phyloP scores from a whole-genome alignment of 2,888 invertebrate species.

The Nemotelus pantherinus region DNA sequence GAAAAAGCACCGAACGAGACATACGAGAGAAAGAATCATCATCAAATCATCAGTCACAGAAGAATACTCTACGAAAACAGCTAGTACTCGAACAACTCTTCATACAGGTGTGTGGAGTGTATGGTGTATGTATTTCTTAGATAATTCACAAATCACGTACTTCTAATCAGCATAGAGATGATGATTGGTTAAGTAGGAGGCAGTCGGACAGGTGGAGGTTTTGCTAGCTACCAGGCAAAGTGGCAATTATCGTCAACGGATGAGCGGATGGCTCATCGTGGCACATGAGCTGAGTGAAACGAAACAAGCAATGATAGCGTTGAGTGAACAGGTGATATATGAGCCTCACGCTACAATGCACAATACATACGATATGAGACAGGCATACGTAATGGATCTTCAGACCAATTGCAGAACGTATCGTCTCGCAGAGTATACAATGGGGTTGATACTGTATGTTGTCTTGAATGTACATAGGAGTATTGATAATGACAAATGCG shows the following conservation, averaged over 20 bases:
- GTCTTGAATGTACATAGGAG: no score
- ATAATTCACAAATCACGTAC: slow-evolving; percentile 42
- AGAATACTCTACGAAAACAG: background rate
- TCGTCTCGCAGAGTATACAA: no score
- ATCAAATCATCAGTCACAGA: background rate
- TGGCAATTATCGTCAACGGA: slow-evolving; percentile 39
- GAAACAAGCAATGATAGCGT: background rate
- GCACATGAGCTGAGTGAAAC: background rate
- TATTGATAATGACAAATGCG: no score
- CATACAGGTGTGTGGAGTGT: background rate
- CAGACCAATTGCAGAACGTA: slow-evolving; percentile 37
- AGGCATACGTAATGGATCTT: slow-evolving; percentile 4
- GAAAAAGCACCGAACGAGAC: background rate
- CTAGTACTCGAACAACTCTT: background rate
- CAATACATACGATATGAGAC: background rate
- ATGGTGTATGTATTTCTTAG: background rate
- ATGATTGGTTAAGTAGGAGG: slow-evolving; percentile 44
- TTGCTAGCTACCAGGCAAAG: slow-evolving; percentile 27
- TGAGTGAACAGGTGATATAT: slow-evolving; percentile 35
- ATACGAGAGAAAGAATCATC: background rate
- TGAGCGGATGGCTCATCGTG: slow-evolving; percentile 14
- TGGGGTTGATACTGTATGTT: no score
- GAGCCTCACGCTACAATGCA: slow-evolving; percentile 14
- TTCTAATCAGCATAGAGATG: slow-evolving; percentile 44
- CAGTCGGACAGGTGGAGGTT: slow-evolving; percentile 38